phyloP scores from a whole-genome alignment of 2,888 invertebrate species.

The Xanthia icteritia region DNA sequence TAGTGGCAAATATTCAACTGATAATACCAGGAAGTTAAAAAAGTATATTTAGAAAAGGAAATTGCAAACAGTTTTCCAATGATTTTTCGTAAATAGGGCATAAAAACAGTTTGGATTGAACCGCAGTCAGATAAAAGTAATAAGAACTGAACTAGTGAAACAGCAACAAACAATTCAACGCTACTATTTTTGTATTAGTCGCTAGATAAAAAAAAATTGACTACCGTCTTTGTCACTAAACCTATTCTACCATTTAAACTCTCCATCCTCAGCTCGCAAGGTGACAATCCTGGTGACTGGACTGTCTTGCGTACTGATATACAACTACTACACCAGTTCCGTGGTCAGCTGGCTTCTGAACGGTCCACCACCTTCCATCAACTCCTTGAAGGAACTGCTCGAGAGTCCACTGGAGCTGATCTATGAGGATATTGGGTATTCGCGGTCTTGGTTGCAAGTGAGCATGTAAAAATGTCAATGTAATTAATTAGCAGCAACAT shows the following conservation, averaged over 20 bases:
- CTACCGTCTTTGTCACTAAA: background rate
- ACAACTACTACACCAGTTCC: constrained; percentile 91
- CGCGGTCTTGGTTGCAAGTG: constrained; percentile 83
- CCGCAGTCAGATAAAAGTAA: background rate
- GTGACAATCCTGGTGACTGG: constrained; percentile 82
- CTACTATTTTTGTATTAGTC: too few species aligned
- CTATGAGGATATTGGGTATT: constrained; percentile 87
- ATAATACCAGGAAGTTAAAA: background rate
- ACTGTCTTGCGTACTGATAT: constrained; percentile 83
- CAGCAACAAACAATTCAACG: background rate
- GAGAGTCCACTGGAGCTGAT: constrained; percentile 88
- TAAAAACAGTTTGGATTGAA: background rate
- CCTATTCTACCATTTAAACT: background rate
- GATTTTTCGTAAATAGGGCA: background rate
- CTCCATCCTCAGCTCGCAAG: constrained; percentile 74
- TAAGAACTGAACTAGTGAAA: background rate
- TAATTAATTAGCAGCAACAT: background rate
- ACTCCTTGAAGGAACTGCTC: constrained; percentile 86
- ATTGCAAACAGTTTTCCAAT: background rate
- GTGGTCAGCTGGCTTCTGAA: constrained; percentile 90
- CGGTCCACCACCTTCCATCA: constrained; percentile 87
- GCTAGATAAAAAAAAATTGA: too few species aligned
- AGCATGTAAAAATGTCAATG: background rate
- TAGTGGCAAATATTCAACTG: background rate
- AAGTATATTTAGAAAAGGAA: background rate